These are phyloP conservation scores for Nephrocerus scutellatus DNA, from an alignment of 2,888 invertebrate species.

Conservation along the genomic window DNA sequence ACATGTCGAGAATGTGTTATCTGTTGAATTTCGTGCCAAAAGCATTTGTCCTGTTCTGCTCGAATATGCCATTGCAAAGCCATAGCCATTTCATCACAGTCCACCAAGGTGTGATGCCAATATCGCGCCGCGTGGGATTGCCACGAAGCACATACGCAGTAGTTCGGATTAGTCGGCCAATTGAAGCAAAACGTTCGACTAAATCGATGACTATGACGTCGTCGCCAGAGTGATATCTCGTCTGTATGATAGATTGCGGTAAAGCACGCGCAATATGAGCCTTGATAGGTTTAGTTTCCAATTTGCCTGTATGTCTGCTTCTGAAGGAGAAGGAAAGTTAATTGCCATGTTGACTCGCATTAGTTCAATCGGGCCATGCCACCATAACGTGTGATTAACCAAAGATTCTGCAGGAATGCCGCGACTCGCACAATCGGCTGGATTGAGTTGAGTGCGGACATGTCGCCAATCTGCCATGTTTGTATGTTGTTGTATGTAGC, in stretches of 20 bases:
- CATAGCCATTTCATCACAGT: slow-evolving; percentile 1
- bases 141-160: slow-evolving; percentile 6
- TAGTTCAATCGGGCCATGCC: neutral
- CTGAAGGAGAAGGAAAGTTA: neutral
- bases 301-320: neutral
- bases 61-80: slow-evolving; percentile 1
- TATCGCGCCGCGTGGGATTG: neutral
- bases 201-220: slow-evolving; percentile 4
- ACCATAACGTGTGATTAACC: too few species aligned
- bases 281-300: slow-evolving; percentile 1
- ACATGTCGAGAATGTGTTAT: neutral
- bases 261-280: neutral
- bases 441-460: neutral
- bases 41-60: slow-evolving; percentile 3
- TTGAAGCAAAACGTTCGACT: slow-evolving; percentile 4
- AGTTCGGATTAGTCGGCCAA: slow-evolving; percentile 5
- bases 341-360: neutral
- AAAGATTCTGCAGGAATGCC: neutral
- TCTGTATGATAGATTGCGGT: neutral
- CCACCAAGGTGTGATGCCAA: neutral
- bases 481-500: slow-evolving; percentile 5
- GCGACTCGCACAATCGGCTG: slow-evolving; percentile 1
- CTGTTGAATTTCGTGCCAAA: neutral
- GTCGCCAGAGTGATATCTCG: neutral
- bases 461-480: neutral